Percentiles rank a stretch among this genome's conserved stretches.
These are phyloP conservation scores for Leucosticte australis DNA, from an alignment of 2,113 vertebrate genomes.

Conservation along the genomic window DNA sequence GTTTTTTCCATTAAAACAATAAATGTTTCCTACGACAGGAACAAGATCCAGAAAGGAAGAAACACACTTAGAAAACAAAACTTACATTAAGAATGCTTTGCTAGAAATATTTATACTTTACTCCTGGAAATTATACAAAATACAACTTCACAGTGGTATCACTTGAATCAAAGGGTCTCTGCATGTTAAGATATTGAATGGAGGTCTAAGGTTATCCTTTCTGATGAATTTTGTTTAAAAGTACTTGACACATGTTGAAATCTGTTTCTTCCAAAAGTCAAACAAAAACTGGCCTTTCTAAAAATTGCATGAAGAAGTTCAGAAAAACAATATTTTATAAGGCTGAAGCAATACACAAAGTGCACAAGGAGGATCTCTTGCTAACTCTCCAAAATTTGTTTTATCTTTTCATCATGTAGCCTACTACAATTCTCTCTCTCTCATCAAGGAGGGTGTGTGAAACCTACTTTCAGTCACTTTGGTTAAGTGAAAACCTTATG, in stretches of 20 bases:
- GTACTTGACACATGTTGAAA: slow-evolving; percentile 19
- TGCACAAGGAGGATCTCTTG: neutral
- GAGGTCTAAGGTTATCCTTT: slow-evolving; percentile 45
- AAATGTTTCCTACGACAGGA: neutral
- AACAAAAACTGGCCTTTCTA: slow-evolving; percentile 14
- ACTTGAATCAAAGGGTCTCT: neutral
- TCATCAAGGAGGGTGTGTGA: neutral
- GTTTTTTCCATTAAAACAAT: neutral
- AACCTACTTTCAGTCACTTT: neutral
- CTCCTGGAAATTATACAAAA: slow-evolving; percentile 14
- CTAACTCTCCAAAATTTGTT: neutral
- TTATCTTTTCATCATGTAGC: neutral
- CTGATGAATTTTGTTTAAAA: slow-evolving; percentile 55
- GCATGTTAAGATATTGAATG: neutral
- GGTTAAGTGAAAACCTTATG: neutral
- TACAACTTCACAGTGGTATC: slow-evolving; percentile 15
- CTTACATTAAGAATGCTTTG: neutral
- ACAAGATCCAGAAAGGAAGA: slow-evolving; percentile 14
- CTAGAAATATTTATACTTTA: slow-evolving; percentile 28
- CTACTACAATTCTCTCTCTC: neutral
- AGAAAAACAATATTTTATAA: neutral
- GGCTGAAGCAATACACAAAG: neutral
- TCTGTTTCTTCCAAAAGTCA: slow-evolving; percentile 10
- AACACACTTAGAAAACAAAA: slow-evolving; percentile 12
- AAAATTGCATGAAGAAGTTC: neutral